A percentile compares a stretch with the other conserved stretches of the same genome.
These are phyloP conservation scores for Stigmatopora argus DNA, from an alignment of 2,113 vertebrate species.

Conservation along the genomic window DNA sequence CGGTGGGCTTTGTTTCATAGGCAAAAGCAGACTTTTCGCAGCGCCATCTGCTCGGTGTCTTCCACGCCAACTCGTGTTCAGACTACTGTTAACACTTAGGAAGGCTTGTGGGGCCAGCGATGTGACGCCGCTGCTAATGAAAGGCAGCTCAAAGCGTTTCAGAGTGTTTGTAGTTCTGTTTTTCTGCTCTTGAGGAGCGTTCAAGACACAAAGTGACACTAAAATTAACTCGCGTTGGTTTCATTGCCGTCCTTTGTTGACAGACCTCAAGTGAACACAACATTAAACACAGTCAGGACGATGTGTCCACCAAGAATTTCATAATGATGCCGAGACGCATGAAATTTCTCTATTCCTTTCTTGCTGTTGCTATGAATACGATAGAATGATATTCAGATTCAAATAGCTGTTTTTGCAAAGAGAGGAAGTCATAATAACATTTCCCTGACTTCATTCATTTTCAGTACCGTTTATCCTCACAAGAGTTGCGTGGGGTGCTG, in stretches of 20 bases:
- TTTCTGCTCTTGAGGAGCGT: background rate
- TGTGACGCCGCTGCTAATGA: background rate
- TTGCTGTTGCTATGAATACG: background rate
- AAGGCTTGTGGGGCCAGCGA: slow-evolving; percentile 15
- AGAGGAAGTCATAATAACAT: too few relatives aligned
- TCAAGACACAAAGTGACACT: background rate
- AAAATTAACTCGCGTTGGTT: background rate
- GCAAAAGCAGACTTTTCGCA: slow-evolving; percentile 24
- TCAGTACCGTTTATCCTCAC: too few relatives aligned
- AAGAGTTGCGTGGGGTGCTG: too few relatives aligned
- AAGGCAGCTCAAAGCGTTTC: slow-evolving; percentile 6
- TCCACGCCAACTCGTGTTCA: slow-evolving; percentile 9
- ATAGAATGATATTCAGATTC: background rate
- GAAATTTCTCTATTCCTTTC: background rate
- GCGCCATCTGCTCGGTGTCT: slow-evolving; percentile 39
- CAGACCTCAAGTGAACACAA: slow-evolving; percentile 1
- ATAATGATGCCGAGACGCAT: background rate
- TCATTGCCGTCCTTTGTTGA: background rate
- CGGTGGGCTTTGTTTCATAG: slow-evolving; percentile 16
- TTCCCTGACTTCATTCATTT: too few relatives aligned
- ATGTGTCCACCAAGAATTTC: background rate
- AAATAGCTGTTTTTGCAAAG: too few relatives aligned
- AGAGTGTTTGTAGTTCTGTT: slow-evolving; percentile 1
- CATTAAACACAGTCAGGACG: background rate
- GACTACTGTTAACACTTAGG: slow-evolving; percentile 20